phyloP scores from a whole-genome alignment of 1,140 invertebrate genomes.

The Holotrichia oblita region DNA sequence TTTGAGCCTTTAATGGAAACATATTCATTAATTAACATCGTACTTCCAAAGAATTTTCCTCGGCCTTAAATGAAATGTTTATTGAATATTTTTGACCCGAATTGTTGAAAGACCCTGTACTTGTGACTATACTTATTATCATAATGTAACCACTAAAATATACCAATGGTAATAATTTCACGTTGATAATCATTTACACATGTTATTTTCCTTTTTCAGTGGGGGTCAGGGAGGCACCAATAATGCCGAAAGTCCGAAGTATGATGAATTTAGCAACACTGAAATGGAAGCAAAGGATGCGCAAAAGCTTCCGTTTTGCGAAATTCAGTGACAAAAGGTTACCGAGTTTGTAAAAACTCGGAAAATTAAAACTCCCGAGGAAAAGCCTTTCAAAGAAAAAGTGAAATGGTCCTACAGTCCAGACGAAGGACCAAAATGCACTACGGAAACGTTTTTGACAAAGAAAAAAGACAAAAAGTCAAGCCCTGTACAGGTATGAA shows the following conservation, averaged over 20 bases:
- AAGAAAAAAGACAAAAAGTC: constrained; percentile 57
- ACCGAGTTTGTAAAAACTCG: constrained; percentile 63
- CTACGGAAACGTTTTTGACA: constrained; percentile 56
- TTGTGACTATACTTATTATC: too few relatives aligned
- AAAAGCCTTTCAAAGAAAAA: constrained; percentile 57
- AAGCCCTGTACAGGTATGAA: constrained; percentile 57
- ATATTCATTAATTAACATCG: too few relatives aligned
- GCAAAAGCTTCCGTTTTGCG: constrained; percentile 73
- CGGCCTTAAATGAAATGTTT: too few relatives aligned
- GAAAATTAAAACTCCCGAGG: constrained; percentile 59
- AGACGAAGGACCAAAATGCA: constrained; percentile 60
- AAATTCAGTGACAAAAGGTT: constrained; percentile 75
- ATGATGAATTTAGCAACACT: constrained; percentile 67
- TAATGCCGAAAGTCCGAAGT: constrained; percentile 65
- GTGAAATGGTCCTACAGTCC: constrained; percentile 60
- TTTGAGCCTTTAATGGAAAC: too few relatives aligned
- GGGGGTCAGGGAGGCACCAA: constrained; percentile 63
- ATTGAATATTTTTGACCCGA: too few relatives aligned
- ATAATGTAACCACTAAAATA: too few relatives aligned
- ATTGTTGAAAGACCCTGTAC: too few relatives aligned
- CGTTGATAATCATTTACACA: too few relatives aligned
- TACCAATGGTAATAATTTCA: too few relatives aligned
- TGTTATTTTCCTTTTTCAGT: constrained; percentile 49
- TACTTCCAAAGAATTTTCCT: too few relatives aligned
- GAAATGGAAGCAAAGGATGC: constrained; percentile 65